phyloP scores from a whole-genome alignment of 2,797 vertebrate genomes.

The Ataeniobius toweri region DNA sequence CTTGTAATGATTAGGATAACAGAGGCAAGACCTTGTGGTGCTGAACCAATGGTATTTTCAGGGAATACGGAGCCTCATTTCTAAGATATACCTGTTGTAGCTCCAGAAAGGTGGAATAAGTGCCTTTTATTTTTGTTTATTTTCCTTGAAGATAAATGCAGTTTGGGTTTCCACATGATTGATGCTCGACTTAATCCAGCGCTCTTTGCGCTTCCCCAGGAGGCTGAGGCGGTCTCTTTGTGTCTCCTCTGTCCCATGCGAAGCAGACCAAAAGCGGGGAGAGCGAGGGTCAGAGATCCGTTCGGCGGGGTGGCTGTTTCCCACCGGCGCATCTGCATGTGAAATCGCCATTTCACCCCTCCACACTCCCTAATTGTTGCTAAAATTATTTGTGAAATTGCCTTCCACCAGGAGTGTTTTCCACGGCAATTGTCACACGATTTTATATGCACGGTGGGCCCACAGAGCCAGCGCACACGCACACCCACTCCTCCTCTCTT shows the following conservation, averaged over 20 bases:
- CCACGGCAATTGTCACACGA: constrained; percentile 82
- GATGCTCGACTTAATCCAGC: constrained; percentile 82
- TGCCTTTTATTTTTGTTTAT: not conserved
- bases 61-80: constrained; percentile 31
- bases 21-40: constrained; percentile 48
- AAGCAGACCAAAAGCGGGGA: constrained; percentile 76
- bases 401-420: constrained; percentile 87
- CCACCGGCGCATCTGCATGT: constrained; percentile 85
- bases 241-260: constrained; percentile 71
- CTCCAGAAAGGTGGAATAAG: constrained; percentile 39
- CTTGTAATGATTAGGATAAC: constrained; percentile 51
- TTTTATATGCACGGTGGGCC: constrained; percentile 74
- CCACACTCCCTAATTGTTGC: constrained; percentile 94
- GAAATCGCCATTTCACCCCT: constrained; percentile 96
- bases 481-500: constrained; percentile 52
- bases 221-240: constrained; percentile 76
- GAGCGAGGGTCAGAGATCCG: constrained; percentile 70
- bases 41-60: constrained; percentile 48
- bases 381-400: constrained; percentile 98
- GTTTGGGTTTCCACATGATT: constrained; percentile 78
- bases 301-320: constrained; percentile 79
- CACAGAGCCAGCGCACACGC: constrained; percentile 76
- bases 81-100: constrained; percentile 37
- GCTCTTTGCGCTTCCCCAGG: constrained; percentile 77
- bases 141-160: constrained; percentile 10